Conservation (phyloP, 2,888 invertebrate genomes). For the Dynastes tityus region DNA sequence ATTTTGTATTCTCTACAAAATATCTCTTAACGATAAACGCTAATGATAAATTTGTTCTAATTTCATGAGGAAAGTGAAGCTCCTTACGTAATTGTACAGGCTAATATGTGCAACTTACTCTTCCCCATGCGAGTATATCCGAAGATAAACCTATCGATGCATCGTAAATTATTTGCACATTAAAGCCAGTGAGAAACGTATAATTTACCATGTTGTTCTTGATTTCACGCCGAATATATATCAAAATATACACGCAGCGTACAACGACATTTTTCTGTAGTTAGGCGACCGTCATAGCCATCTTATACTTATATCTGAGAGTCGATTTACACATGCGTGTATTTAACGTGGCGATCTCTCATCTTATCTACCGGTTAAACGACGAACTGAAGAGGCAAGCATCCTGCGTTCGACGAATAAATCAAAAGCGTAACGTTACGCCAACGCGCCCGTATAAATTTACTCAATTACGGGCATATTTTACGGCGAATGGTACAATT, state of each 20-base stretch:
- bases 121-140: too few species aligned
- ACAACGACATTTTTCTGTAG: background rate
- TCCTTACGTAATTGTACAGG: too few species aligned
- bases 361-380: background rate
- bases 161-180: constrained; percentile 10
- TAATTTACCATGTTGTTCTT: background rate
- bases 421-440: constrained; percentile 39
- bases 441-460: constrained; percentile 55
- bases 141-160: background rate
- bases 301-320: background rate
- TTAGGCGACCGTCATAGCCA: background rate
- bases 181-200: constrained; percentile 1
- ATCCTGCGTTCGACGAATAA: constrained; percentile 12
- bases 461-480: constrained; percentile 55
- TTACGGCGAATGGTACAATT: constrained; percentile 59
- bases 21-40: too few species aligned
- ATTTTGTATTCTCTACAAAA: too few species aligned
- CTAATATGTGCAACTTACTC: too few species aligned
- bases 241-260: background rate
- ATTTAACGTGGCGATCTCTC: background rate
- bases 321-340: background rate
- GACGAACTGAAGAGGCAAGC: too few species aligned
- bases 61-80: too few species aligned
- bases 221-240: background rate
- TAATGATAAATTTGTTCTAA: too few species aligned